These are phyloP conservation scores for Synergus japonicus DNA, from an alignment of 2,888 invertebrate species.

Conservation along the genomic window DNA sequence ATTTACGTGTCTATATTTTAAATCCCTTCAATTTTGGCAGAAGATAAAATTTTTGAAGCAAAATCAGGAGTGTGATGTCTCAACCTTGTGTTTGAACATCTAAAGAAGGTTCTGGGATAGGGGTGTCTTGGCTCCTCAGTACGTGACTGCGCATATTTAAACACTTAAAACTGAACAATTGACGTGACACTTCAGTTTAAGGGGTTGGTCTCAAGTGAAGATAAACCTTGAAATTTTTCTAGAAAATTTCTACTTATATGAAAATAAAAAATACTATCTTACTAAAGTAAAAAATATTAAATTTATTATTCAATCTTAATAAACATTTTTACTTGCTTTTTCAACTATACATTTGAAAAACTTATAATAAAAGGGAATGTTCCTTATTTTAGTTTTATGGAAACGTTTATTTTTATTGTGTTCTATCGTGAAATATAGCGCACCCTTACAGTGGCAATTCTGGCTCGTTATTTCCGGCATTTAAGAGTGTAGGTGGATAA, in stretches of 20 bases:
- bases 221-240: not conserved
- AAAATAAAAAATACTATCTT: not conserved
- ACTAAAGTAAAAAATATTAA: not conserved
- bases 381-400: too few species aligned
- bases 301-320: not conserved
- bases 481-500: too few species aligned
- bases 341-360: too few species aligned
- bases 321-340: not conserved
- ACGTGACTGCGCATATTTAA: constrained; percentile 4
- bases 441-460: too few species aligned
- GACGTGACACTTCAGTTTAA: not conserved
- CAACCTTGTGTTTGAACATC: constrained; percentile 7
- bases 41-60: not conserved
- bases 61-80: not conserved
- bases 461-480: too few species aligned
- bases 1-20: not conserved
- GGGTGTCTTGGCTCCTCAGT: not conserved
- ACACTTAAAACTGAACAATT: not conserved
- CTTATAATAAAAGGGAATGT: too few species aligned
- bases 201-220: not conserved
- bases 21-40: not conserved
- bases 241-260: not conserved
- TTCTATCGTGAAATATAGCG: too few species aligned
- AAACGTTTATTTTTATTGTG: too few species aligned
- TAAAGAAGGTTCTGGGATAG: not conserved